A percentile compares a stretch with the other conserved stretches of the same genome.
These are phyloP conservation scores for Pangasius krempfi DNA, from an alignment of 2,797 vertebrate species.

Conservation along the genomic window DNA sequence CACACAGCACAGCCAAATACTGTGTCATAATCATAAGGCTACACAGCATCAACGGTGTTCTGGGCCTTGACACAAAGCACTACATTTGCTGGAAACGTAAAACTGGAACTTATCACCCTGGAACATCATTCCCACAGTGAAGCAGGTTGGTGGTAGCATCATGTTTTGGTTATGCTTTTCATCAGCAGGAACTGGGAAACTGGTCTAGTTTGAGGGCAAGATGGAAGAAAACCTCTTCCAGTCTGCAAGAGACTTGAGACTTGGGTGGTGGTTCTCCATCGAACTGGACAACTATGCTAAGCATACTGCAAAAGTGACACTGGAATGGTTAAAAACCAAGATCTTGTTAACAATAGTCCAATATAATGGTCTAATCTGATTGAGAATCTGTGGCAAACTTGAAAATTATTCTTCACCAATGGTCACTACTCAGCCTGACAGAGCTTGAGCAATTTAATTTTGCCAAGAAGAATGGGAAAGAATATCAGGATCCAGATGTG, in stretches of 20 bases:
- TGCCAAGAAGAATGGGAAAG: too few species aligned
- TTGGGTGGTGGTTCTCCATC: not conserved
- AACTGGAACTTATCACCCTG: not conserved
- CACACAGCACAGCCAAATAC: not conserved
- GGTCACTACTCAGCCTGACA: not conserved
- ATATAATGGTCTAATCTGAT: too few species aligned
- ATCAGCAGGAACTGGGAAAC: not conserved
- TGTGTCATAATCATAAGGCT: not conserved
- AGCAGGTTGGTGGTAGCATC: not conserved
- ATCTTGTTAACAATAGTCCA: not conserved
- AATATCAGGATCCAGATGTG: too few species aligned
- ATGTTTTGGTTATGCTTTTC: not conserved
- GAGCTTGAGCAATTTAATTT: too few species aligned
- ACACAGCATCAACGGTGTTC: not conserved
- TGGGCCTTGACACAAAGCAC: not conserved
- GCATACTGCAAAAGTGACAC: not conserved
- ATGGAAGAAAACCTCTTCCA: not conserved
- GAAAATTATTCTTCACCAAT: not conserved
- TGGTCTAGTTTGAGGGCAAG: not conserved
- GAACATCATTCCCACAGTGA: not conserved
- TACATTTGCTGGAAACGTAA: not conserved
- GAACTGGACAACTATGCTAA: not conserved
- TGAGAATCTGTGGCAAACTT: too few species aligned
- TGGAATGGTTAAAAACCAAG: not conserved
- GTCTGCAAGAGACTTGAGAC: not conserved